Base-by-base conservation (phyloP, 2,888 invertebrate species). In the Campaea margaritaria region DNA sequence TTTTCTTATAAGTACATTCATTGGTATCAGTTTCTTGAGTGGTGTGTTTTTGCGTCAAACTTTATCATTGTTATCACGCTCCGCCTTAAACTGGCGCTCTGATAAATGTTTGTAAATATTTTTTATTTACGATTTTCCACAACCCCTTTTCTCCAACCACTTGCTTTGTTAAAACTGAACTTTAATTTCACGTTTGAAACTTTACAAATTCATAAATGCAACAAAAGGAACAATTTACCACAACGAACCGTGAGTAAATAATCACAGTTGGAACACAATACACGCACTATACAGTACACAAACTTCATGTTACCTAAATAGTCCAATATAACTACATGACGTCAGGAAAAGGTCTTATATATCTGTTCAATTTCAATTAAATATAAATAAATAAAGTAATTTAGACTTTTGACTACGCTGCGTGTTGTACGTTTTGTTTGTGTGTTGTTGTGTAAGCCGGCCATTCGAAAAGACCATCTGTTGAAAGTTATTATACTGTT, bases 171-270 rank as follows among this genome's bases (percentile, higher is more conserved):
- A 51, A 9, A 47, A 56, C 10, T 10, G n/a, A 57, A 49, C 39
- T 47, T 51, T 44, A 14, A 46, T 46, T 54, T 46, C 50, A 9
- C n/a, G 31, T 36, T 54, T 42, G 0, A 42, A 61, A 44, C 39
- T 50, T 50, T 12, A 21, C 55, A 48, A 49, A 56, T 56, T 49
- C 28, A 15, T 39, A 56, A 56, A 39, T 49, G 49, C 56, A 49
- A 56, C 56, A 56, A 45, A 49, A 45, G 49, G 44, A 49, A 44
- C 56, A 56, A 56, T 56, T 49, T 49, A 31, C 39, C 44, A 16
- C 44, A 44, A 49, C 39, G 44, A 45, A 16, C 49, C 43, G 38
- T 56, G 28, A 54, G 39, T 36, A 52, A 44, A 42, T 44, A 48
- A 36, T 34, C 48, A 56, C 56, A 56, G 31, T 56, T 45, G 12